Base-by-base conservation (phyloP, 1,140 invertebrate species). In the Colletes gigas region DNA sequence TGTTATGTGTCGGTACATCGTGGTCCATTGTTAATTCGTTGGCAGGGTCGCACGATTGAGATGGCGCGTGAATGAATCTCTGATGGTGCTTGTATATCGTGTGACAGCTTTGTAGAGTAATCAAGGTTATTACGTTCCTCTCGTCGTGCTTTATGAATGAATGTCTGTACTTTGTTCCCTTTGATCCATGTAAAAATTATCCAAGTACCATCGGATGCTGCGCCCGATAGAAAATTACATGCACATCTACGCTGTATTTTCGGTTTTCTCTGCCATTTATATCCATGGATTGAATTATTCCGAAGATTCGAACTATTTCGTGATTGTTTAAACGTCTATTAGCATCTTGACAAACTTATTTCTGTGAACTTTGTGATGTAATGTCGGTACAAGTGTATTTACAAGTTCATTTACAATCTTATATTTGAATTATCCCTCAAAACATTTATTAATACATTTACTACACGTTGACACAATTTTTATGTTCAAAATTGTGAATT, bases 81-180 rank as follows among this genome's bases (percentile, higher is more conserved):
- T 17, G 60, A 9, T 10, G 19, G 19, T 15, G n/a, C 21, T 5
- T 47, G 41, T 39, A 15, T 41, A 39, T 39, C 63, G 55, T 63
- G 63, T 60, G 50, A 73, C 72, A 55, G 47, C 41, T 66, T 79
- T 54, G 54, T 12, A 17, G 55, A 60, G 47, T 9, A 75, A 60
- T 74, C 72, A 80, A 80, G 63, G 63, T 80, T 80, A 67, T 75
- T 67, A 21, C 71, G 21, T 67, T 80, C 72, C 72, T 15, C 44
- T 80, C 30, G 54, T n/a, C 30, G 47, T 60, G 39, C 21, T 30
- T 80, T 52, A 75, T 80, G 71, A 80, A 62, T 80, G 78, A 44
- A 52, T 60, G 68, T 39, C 50, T 72, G 47, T 63, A 72, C 44
- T 41, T 15, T 17, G 57, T 80, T 63, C 63, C 72, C 78, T 80